Base-by-base conservation (phyloP, 2,113 vertebrate genomes). In the Leptosomus discolor region DNA sequence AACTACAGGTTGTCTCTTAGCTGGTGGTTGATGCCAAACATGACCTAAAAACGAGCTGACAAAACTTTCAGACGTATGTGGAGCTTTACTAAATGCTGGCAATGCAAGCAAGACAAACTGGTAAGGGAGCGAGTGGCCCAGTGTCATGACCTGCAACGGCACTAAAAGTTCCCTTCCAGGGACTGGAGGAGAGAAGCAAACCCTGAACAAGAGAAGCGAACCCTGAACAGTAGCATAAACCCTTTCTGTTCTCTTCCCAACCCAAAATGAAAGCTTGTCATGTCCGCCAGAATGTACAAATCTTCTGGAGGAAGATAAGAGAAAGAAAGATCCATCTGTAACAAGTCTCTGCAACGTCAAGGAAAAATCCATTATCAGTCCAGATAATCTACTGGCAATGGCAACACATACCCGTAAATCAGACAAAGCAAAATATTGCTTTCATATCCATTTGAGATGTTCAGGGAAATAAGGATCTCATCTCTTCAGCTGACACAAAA, bases 401-500 rank as follows among this genome's bases (percentile, higher is more conserved):
- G 92, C 77, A 85, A 73, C 27, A 6, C 48, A 13, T 0, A 0
- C 48, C 45, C 57, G 30, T 87, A 89, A 92, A 95, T 95, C 94
- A 94, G 77, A 37, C 36, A 68, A 60, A 90, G 69, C 48, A 85
- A 97, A 97, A 95, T 60, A 81, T 75, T 95, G 80, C 88, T 73
- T 85, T 88, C 87, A 48, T 76, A 82, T 71, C 94, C 65, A 71
- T 68, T 6, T 9, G 86, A 84, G 95, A 94, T 68, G 84, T 50
- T 95, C n/a, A 24, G 89, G 89, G 95, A 92, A 95, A 94, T 84
- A 34, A 91, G 92, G 81, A 70, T 84, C 94, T 89, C 91, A 65
- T 77, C 92, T 68, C 91, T 45, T 75, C 92, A 65, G 85, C 80
- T 87, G 92, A 85, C 91, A 79, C 45, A n/a, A n/a, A 68, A 93